These are phyloP conservation scores for Uloborus plumipes DNA, from an alignment of 2,888 invertebrate species.

Conservation along the genomic window DNA sequence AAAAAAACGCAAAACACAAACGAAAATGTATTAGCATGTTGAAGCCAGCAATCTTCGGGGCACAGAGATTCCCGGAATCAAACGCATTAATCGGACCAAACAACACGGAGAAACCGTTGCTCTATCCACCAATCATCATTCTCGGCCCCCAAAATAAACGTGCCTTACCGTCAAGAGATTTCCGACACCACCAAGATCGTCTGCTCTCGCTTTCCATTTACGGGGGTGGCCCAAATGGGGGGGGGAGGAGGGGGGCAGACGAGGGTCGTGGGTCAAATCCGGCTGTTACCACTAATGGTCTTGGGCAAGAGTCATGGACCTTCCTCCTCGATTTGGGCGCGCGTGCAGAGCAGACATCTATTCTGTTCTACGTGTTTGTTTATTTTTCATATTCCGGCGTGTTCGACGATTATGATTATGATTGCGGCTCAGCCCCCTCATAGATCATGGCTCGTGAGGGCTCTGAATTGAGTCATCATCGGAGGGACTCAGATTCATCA, in stretches of 20 bases:
- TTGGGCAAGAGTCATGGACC: slow-evolving; percentile 35
- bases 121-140: slow-evolving; percentile 45
- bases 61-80: slow-evolving; percentile 42
- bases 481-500: slow-evolving; percentile 16
- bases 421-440: slow-evolving; percentile 32
- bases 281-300: slow-evolving; percentile 53
- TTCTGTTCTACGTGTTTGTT: slow-evolving; percentile 20
- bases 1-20: no score
- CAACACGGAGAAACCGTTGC: slow-evolving; percentile 22
- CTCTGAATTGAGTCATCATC: slow-evolving; percentile 44
- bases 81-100: slow-evolving; percentile 43
- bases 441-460: slow-evolving; percentile 29
- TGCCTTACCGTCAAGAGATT: slow-evolving; percentile 12
- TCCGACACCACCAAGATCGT: slow-evolving; percentile 5
- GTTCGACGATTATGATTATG: slow-evolving; percentile 31
- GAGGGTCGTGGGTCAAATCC: slow-evolving; percentile 53
- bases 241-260: slow-evolving; percentile 1
- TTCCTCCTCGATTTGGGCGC: slow-evolving; percentile 27
- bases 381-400: slow-evolving; percentile 31
- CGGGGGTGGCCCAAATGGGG: background rate
- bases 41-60: background rate
- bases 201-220: background rate
- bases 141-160: slow-evolving; percentile 34
- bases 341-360: background rate
- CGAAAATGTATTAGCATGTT: no score